Evolutionary conservation across 2,888 invertebrate genomes (phyloP).

Genomic region (Dryomyza anilis): DNA sequence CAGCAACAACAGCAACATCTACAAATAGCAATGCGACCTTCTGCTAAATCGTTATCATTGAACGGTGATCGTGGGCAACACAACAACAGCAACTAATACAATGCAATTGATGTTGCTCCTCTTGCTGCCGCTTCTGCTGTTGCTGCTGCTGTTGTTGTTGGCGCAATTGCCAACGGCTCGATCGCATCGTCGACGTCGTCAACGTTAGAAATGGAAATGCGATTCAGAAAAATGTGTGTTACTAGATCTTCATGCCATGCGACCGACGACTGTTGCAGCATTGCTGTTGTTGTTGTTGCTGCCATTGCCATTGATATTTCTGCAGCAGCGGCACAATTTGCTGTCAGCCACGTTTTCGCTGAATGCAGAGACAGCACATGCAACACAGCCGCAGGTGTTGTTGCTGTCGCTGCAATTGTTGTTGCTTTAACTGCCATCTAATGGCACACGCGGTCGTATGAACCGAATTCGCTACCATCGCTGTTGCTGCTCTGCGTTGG

Average conservation of each 20-base stretch:
- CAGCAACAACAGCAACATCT: too few species aligned
- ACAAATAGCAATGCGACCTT: too few species aligned
- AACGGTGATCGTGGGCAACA: background rate
- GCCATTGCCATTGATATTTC: background rate
- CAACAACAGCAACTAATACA: background rate
- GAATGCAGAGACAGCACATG: background rate
- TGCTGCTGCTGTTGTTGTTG: conserved; percentile 6
- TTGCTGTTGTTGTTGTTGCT: background rate
- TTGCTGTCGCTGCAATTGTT: background rate
- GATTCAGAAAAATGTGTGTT: conserved; percentile 48
- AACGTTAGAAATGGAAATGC: conserved; percentile 16
- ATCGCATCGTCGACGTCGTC: conserved; percentile 8
- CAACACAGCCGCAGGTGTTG: background rate
- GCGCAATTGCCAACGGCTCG: background rate
- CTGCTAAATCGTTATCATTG: background rate
- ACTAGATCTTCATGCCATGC: conserved; percentile 50
- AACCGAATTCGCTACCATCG: too few species aligned
- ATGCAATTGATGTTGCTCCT: background rate
- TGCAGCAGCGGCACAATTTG: background rate
- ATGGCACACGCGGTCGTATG: too few species aligned
- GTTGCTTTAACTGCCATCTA: too few species aligned
- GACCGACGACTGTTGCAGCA: too few species aligned
- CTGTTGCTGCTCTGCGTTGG: conserved; percentile 13
- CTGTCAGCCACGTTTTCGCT: background rate
- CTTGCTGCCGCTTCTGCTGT: background rate